Conservation (phyloP, 1,140 invertebrate species). For the Apolygus lucorum region DNA sequence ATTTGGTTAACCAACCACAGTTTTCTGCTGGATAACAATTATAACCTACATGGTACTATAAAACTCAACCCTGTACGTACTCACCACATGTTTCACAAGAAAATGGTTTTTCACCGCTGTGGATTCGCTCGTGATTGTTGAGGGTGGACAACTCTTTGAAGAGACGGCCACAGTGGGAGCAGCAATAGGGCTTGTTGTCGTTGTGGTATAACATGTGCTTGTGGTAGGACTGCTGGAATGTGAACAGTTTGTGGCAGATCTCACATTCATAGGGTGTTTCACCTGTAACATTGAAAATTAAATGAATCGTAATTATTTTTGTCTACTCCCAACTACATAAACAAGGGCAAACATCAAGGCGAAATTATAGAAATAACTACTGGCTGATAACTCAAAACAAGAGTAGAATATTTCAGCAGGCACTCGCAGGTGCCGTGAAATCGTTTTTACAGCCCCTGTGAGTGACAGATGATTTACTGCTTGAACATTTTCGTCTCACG, state of each 20-base stretch:
- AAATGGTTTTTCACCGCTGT: slow-evolving; percentile 84
- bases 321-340: no score
- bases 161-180: slow-evolving; percentile 65
- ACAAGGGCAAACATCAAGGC: no score
- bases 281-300: slow-evolving; percentile 45
- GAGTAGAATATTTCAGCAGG: no score
- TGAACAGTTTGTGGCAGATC: slow-evolving; percentile 79
- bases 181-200: slow-evolving; percentile 74
- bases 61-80: slow-evolving; percentile 33
- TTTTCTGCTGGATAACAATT: slow-evolving; percentile 29
- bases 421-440: no score
- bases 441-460: no score
- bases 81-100: slow-evolving; percentile 82
- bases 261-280: slow-evolving; percentile 79
- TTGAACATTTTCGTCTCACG: no score
- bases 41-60: slow-evolving; percentile 8
- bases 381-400: no score
- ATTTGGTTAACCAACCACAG: no score
- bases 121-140: no score
- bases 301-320: slow-evolving; percentile 23
- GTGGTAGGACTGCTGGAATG: slow-evolving; percentile 84
- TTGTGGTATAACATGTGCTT: slow-evolving; percentile 72
- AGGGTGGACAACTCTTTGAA: slow-evolving; percentile 84
- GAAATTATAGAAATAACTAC: no score
- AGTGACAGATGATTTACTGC: no score